Evolutionary conservation across 1,140 invertebrate species (phyloP).

Genomic region (Mizuhopecten yessoensis): DNA sequence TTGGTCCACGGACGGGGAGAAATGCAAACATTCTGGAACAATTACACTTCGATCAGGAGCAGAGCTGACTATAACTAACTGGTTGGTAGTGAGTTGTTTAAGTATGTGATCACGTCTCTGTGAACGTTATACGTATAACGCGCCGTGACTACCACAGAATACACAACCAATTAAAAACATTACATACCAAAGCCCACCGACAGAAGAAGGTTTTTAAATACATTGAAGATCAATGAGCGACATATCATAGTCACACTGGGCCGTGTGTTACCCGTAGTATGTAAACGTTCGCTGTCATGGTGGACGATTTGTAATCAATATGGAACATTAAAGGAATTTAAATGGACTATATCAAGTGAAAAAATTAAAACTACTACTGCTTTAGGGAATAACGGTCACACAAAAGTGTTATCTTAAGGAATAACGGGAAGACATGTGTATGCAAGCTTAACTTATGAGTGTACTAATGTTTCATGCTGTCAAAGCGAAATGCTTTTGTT

Average conservation of each 20-base stretch:
- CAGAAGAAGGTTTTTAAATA: neutral
- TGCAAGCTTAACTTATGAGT: neutral
- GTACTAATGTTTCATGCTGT: too few species aligned
- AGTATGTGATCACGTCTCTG: neutral
- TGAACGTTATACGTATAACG: neutral
- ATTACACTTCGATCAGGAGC: neutral
- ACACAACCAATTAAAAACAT: conserved; percentile 29
- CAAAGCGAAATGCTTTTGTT: neutral
- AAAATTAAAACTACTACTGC: neutral
- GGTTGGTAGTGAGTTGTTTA: neutral
- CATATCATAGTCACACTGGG: neutral
- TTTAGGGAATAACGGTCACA: too few species aligned
- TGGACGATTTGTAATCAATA: neutral
- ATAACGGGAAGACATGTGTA: neutral
- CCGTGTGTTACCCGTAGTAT: neutral
- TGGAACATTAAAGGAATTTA: neutral
- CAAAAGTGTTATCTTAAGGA: too few species aligned
- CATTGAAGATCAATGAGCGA: neutral
- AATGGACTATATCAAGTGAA: neutral
- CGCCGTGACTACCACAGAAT: neutral
- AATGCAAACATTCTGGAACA: neutral
- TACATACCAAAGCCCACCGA: neutral
- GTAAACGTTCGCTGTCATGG: neutral
- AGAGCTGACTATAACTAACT: neutral
- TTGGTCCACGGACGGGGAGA: neutral